These are phyloP conservation scores for Onychorhynchus coronatus DNA, from an alignment of 2,113 vertebrate species.

Conservation along the genomic window DNA sequence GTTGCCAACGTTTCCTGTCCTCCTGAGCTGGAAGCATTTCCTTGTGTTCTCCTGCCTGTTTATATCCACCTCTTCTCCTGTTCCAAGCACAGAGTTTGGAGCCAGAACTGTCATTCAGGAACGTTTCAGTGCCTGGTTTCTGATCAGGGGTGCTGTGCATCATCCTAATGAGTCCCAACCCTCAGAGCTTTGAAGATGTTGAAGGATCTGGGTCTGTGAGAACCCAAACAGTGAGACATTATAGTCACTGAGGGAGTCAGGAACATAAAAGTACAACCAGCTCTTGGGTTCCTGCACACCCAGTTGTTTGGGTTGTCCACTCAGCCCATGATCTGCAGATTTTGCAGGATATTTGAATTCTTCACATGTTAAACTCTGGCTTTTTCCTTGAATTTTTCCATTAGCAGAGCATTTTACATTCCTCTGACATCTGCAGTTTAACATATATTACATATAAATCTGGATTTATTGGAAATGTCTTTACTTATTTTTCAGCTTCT, in stretches of 20 bases:
- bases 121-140: neutral
- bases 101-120: neutral
- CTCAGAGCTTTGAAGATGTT: neutral
- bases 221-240: neutral
- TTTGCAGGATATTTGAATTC: slow-evolving; percentile 6
- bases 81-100: neutral
- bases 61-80: neutral
- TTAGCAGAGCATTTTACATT: neutral
- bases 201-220: neutral
- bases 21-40: neutral
- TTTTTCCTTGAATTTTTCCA: slow-evolving; percentile 3
- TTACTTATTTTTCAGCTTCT: neutral
- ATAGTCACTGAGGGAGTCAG: neutral
- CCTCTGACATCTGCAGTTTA: slow-evolving; percentile 10
- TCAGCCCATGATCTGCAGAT: neutral
- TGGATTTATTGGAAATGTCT: slow-evolving; percentile 19
- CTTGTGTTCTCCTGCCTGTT: neutral
- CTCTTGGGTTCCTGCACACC: neutral
- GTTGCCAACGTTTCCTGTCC: neutral
- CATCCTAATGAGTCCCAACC: neutral
- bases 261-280: neutral
- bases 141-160: neutral
- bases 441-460: neutral
- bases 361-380: neutral
- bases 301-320: neutral